Conservation (phyloP, 2,113 vertebrate species). For the Chrysochloris asiatica region DNA sequence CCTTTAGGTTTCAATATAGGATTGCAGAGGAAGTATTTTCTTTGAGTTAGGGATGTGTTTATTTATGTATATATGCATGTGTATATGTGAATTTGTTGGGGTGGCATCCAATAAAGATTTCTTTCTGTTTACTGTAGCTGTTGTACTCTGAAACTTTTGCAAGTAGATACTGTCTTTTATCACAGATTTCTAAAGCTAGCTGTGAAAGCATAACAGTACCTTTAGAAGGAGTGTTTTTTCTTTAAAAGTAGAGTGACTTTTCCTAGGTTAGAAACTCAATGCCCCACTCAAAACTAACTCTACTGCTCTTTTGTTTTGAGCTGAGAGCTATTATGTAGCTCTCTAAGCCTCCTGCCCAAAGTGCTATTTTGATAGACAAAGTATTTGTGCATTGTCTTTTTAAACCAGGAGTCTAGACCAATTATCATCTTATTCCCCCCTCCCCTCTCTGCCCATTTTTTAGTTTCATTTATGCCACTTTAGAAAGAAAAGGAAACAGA, state of each 20-base stretch:
- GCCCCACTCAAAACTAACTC: background rate
- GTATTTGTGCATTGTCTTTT: background rate
- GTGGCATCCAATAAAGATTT: background rate
- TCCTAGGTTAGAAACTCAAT: constrained; percentile 16
- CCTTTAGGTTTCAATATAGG: background rate
- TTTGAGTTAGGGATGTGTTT: background rate
- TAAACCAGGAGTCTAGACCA: background rate
- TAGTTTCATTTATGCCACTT: background rate
- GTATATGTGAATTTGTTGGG: background rate
- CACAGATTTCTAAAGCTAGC: background rate
- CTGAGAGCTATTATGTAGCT: constrained; percentile 6
- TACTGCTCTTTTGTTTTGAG: background rate
- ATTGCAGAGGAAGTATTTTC: background rate
- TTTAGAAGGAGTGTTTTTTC: background rate
- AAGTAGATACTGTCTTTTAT: constrained; percentile 30
- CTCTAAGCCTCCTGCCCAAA: background rate
- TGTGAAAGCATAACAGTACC: constrained; percentile 45
- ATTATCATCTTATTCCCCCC: constrained; percentile 17
- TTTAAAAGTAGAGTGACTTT: background rate
- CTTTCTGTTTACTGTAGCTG: background rate
- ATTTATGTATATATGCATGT: too few species aligned
- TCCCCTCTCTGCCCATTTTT: background rate
- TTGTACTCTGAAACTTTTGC: background rate
- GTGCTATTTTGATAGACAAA: background rate
- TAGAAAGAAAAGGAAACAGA: background rate